Evolutionary conservation across 2,888 invertebrate species (phyloP).

Genomic region (Luperina nickerlii): DNA sequence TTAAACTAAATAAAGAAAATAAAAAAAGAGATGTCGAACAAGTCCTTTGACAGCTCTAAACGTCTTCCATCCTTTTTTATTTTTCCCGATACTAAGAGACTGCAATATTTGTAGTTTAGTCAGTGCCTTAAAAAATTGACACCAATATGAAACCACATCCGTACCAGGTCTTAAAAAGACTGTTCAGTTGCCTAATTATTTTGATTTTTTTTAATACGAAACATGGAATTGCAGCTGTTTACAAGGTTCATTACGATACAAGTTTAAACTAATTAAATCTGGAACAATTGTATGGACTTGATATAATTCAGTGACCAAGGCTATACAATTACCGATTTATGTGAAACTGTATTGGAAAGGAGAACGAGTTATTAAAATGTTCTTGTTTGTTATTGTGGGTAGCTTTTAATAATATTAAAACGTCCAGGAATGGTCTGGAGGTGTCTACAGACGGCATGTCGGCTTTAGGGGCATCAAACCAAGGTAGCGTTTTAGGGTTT

Average conservation of each 20-base stretch:
- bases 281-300: constrained; percentile 67
- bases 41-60: not conserved
- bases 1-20: not conserved
- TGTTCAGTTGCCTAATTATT: constrained; percentile 3
- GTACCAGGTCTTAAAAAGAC: not conserved
- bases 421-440: constrained; percentile 9
- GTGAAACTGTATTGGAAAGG: constrained; percentile 64
- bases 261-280: constrained; percentile 62
- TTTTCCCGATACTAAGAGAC: not conserved
- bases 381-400: constrained; percentile 19
- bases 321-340: constrained; percentile 61
- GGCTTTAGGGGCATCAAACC: not conserved
- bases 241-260: constrained; percentile 46
- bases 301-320: constrained; percentile 69
- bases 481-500: not conserved
- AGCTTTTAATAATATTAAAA: constrained; percentile 19
- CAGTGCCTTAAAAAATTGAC: not conserved
- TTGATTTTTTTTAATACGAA: constrained; percentile 10
- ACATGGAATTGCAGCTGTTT: constrained; percentile 5
- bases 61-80: not conserved
- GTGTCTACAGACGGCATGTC: constrained; percentile 14
- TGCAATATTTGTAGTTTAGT: not conserved
- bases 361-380: constrained; percentile 50
- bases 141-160: not conserved
- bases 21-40: not conserved